Conservation (phyloP, 1,140 invertebrate genomes). For the Argopecten irradians region DNA sequence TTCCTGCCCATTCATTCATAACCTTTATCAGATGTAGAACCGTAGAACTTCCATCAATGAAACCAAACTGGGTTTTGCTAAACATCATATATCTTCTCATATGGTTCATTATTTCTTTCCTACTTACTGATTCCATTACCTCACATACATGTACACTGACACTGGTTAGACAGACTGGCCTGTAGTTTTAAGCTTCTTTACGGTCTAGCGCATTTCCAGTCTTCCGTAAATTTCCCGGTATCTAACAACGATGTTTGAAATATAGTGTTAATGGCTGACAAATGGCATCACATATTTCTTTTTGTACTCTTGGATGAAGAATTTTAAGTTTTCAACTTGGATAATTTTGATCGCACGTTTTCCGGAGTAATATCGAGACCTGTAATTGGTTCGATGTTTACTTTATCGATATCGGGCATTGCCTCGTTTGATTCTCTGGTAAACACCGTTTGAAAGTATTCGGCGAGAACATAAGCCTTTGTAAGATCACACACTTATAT, state of each 20-base stretch:
- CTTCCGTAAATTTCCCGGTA: too few species aligned
- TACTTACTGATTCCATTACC: not conserved
- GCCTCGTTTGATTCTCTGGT: not conserved
- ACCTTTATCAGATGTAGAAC: not conserved
- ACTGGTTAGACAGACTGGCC: not conserved
- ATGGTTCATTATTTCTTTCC: not conserved
- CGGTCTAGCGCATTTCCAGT: not conserved
- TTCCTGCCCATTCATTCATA: not conserved
- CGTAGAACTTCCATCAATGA: not conserved
- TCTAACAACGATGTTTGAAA: not conserved
- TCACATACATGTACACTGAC: not conserved
- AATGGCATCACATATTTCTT: not conserved
- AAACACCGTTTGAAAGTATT: conserved; percentile 24
- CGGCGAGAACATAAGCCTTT: not conserved
- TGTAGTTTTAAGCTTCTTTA: not conserved
- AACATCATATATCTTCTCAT: not conserved
- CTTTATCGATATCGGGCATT: not conserved
- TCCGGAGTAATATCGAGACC: not conserved
- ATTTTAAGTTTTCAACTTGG: too few species aligned
- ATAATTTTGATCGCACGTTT: too few species aligned
- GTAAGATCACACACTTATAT: not conserved
- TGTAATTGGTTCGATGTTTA: not conserved
- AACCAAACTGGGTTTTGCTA: not conserved
- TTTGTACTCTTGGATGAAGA: not conserved
- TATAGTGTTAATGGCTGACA: conserved; percentile 15